Conservation (phyloP, 2,888 invertebrate genomes). For the Syrista parreyssii region DNA sequence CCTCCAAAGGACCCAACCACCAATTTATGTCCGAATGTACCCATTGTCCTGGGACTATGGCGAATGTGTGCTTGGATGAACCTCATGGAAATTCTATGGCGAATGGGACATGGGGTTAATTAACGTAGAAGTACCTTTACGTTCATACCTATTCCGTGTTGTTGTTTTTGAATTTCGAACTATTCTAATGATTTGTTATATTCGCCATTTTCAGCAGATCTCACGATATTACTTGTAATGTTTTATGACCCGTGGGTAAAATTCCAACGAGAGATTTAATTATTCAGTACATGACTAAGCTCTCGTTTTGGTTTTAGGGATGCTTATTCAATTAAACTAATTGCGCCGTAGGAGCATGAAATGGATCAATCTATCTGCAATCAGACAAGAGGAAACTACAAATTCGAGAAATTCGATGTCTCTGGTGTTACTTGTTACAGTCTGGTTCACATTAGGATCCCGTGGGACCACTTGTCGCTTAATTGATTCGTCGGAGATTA, state of each 20-base stretch:
- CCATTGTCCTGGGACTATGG: neutral
- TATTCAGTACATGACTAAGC: neutral
- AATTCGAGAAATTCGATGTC: neutral
- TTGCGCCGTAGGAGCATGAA: neutral
- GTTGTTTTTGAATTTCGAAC: neutral
- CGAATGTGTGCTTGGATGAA: neutral
- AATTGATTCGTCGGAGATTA: neutral
- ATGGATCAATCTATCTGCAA: neutral
- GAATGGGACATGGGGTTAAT: neutral
- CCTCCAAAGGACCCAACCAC: neutral
- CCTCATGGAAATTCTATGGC: neutral
- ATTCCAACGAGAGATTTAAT: neutral
- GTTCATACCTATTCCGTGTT: neutral
- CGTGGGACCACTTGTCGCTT: neutral
- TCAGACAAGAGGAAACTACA: neutral
- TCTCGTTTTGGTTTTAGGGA: neutral
- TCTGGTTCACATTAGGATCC: neutral
- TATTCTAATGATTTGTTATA: no score
- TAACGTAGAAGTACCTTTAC: neutral
- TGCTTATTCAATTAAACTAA: neutral
- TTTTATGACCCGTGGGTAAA: neutral
- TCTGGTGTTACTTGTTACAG: neutral
- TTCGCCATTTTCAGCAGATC: neutral
- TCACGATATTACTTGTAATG: neutral
- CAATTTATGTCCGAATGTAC: neutral